A percentile compares a stretch with the other conserved stretches of the same genome.
Evolutionary conservation across 2,888 invertebrate species (phyloP).

Genomic region (Drosophila rubida): DNA sequence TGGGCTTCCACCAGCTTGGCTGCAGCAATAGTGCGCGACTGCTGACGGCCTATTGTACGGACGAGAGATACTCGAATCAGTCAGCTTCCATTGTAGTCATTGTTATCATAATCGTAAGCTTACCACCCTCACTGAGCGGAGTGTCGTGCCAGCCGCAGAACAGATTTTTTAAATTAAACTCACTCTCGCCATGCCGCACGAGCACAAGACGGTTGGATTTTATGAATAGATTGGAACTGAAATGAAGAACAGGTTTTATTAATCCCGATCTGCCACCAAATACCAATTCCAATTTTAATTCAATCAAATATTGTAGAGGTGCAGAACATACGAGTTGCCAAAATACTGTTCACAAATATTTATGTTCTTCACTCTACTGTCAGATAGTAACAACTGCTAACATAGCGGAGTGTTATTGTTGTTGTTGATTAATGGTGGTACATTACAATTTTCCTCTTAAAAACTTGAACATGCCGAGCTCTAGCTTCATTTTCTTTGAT

Average conservation of each 20-base stretch:
- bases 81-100: neutral
- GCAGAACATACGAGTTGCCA: neutral
- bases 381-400: neutral
- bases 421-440: constrained; percentile 27
- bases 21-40: constrained; percentile 85
- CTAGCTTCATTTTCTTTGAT: neutral
- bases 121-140: constrained; percentile 88
- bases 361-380: neutral
- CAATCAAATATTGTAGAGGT: neutral
- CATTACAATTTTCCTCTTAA: constrained; percentile 58
- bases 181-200: constrained; percentile 90
- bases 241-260: constrained; percentile 21
- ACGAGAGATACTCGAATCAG: neutral
- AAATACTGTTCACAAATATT: neutral
- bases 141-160: constrained; percentile 92
- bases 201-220: constrained; percentile 84
- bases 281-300: constrained; percentile 1
- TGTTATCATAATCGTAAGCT: constrained; percentile 5
- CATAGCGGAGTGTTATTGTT: neutral
- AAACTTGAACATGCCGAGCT: constrained; percentile 43
- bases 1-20: constrained; percentile 90
- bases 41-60: constrained; percentile 70
- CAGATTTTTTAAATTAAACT: constrained; percentile 90
- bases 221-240: constrained; percentile 55
- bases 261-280: neutral